Conservation (phyloP, 2,113 vertebrate genomes). For the Cercopithecus mona region DNA sequence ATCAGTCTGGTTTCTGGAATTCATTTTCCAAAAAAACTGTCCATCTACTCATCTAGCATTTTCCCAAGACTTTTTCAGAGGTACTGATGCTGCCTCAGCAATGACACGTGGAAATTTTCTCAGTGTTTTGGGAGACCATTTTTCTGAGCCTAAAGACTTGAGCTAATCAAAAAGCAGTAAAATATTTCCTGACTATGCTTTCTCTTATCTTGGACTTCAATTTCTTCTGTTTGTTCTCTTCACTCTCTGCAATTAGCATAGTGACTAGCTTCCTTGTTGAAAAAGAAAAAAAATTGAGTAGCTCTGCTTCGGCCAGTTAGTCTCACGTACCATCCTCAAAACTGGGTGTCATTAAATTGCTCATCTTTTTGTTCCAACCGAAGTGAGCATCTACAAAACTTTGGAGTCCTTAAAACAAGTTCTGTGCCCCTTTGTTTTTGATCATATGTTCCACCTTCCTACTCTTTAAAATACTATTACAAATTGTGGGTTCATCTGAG, state of each 20-base stretch:
- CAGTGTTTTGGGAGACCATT: background rate
- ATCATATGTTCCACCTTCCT: background rate
- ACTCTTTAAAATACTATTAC: background rate
- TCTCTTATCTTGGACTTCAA: background rate
- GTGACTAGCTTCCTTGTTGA: background rate
- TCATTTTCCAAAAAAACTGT: background rate
- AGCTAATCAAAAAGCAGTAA: background rate
- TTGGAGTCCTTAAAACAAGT: background rate
- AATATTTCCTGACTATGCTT: background rate
- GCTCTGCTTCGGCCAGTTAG: background rate
- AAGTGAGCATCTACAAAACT: background rate
- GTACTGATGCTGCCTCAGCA: background rate
- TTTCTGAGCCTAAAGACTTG: background rate
- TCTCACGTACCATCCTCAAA: background rate
- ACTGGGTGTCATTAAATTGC: background rate
- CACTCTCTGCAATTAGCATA: background rate
- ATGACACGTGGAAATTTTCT: background rate
- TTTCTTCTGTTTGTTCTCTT: constrained; percentile 18
- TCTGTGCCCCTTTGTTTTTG: background rate
- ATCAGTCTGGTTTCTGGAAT: background rate
- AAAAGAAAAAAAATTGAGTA: background rate
- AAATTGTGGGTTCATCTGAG: background rate
- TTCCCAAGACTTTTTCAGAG: background rate
- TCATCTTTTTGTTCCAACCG: background rate
- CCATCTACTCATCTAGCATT: background rate